Evolutionary conservation across 1,140 invertebrate genomes (phyloP).

Genomic region (Ctenoplectra terminalis): DNA sequence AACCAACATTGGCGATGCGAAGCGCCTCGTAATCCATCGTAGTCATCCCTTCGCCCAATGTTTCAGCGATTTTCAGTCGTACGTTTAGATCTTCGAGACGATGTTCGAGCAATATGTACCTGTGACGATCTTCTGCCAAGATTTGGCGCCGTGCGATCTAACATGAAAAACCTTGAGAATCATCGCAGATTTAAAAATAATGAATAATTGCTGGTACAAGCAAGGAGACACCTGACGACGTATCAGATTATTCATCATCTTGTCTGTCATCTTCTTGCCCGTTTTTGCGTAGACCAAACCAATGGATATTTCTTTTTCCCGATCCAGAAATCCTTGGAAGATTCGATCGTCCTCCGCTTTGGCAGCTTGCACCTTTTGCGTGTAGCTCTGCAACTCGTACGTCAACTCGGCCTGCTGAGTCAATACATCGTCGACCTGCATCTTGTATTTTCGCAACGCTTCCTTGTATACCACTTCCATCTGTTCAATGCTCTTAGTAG

Average conservation of each 20-base stretch:
- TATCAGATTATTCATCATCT: slow-evolving; percentile 54
- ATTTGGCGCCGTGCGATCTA: slow-evolving; percentile 53
- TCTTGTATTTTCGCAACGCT: slow-evolving; percentile 62
- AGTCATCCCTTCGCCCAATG: slow-evolving; percentile 66
- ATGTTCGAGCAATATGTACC: slow-evolving; percentile 49
- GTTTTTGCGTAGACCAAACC: slow-evolving; percentile 63
- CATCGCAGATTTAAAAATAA: neutral
- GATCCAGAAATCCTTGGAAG: slow-evolving; percentile 50
- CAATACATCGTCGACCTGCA: slow-evolving; percentile 50
- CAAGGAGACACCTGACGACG: slow-evolving; percentile 60
- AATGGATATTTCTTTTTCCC: slow-evolving; percentile 53
- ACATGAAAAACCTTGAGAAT: neutral
- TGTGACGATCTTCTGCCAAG: slow-evolving; percentile 46
- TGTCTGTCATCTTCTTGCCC: slow-evolving; percentile 59
- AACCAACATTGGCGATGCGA: slow-evolving; percentile 36
- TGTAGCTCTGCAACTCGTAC: slow-evolving; percentile 48
- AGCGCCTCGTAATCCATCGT: slow-evolving; percentile 65
- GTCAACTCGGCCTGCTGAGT: slow-evolving; percentile 33
- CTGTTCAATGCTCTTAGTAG: slow-evolving; percentile 38
- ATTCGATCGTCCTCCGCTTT: slow-evolving; percentile 38
- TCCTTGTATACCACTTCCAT: slow-evolving; percentile 59
- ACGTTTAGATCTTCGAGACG: slow-evolving; percentile 48
- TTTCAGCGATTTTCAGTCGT: slow-evolving; percentile 50
- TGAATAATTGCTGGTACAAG: slow-evolving; percentile 14
- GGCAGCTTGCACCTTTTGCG: slow-evolving; percentile 25